Evolutionary conservation across 2,797 vertebrate genomes (phyloP).

Genomic region (Rhynchotus rufescens): DNA sequence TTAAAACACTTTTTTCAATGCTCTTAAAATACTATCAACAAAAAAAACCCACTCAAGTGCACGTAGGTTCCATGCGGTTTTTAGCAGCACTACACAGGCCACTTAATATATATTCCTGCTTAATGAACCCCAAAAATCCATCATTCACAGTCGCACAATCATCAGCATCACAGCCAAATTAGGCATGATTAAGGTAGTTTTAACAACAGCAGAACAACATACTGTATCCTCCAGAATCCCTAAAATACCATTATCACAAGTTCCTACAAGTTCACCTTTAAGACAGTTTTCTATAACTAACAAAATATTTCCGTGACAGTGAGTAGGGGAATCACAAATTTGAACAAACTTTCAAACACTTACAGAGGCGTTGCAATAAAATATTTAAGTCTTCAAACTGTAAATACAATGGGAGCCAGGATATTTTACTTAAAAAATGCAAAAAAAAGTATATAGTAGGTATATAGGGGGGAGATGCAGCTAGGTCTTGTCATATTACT

Average conservation of each 20-base stretch:
- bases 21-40: background rate
- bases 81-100: background rate
- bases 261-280: background rate
- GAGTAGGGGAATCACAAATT: background rate
- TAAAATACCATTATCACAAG: background rate
- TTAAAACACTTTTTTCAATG: background rate
- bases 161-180: fast-evolving
- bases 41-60: background rate
- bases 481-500: background rate
- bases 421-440: background rate
- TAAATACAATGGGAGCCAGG: background rate
- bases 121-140: background rate
- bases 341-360: background rate
- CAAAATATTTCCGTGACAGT: background rate
- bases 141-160: background rate
- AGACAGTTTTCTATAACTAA: background rate
- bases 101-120: background rate
- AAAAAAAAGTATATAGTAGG: background rate
- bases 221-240: background rate
- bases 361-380: background rate
- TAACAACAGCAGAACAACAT: background rate
- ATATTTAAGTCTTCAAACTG: background rate
- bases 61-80: background rate
- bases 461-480: background rate
- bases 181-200: background rate